phyloP scores from a whole-genome alignment of 2,113 vertebrate species.

The Phrynocephalus versicolor region DNA sequence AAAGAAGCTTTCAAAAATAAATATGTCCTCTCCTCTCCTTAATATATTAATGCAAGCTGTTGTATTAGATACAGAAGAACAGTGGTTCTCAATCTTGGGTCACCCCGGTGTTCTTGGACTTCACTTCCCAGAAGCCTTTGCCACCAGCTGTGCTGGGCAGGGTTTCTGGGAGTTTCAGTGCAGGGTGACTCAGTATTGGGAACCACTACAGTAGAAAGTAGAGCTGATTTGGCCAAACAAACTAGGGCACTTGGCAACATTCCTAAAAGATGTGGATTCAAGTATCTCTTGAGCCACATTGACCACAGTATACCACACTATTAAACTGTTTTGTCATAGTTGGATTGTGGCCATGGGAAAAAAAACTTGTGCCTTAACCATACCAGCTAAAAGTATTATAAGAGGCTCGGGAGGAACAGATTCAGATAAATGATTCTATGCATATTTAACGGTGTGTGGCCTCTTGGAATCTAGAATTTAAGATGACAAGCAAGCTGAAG shows the following conservation, averaged over 20 bases:
- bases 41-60: background rate
- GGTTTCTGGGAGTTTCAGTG: too few relatives aligned
- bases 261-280: background rate
- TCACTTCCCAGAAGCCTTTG: too few relatives aligned
- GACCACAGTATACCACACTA: background rate
- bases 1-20: background rate
- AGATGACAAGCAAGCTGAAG: background rate
- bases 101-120: too few relatives aligned
- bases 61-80: too few relatives aligned
- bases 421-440: background rate
- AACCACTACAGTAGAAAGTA: background rate
- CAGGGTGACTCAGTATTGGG: too few relatives aligned
- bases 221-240: background rate
- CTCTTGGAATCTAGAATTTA: background rate
- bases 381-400: background rate
- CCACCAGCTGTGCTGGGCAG: too few relatives aligned
- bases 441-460: background rate
- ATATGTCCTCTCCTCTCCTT: background rate
- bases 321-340: background rate
- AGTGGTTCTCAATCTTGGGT: too few relatives aligned
- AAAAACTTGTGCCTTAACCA: slow-evolving; percentile 14
- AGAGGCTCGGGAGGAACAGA: background rate
- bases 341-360: background rate
- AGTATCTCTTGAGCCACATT: background rate
- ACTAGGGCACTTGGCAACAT: background rate